phyloP scores from a whole-genome alignment of 1,140 invertebrate species.

The Panonychus citri region DNA sequence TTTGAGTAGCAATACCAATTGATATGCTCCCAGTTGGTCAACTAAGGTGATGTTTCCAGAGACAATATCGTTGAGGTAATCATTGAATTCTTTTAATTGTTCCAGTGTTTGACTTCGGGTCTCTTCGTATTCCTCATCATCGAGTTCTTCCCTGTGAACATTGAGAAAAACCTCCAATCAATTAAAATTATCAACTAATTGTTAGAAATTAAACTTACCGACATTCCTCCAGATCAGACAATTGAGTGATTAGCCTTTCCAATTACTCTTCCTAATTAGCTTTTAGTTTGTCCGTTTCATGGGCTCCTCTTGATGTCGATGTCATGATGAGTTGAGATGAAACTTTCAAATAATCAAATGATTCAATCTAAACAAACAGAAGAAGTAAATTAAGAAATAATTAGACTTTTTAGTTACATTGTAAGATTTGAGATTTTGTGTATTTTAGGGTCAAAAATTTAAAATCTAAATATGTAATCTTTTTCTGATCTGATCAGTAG shows the following conservation, averaged over 20 bases:
- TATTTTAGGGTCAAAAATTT: too few species aligned
- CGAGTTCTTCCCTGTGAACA: constrained; percentile 33
- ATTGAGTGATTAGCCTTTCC: constrained; percentile 41
- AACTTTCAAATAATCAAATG: too few species aligned
- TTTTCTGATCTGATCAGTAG: too few species aligned
- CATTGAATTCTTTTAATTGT: constrained; percentile 46
- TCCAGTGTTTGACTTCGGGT: constrained; percentile 45
- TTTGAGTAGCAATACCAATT: too few species aligned
- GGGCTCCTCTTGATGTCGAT: constrained; percentile 15
- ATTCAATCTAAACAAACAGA: too few species aligned
- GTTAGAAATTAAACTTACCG: constrained; percentile 27
- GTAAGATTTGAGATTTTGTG: too few species aligned
- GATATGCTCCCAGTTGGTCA: constrained; percentile 38
- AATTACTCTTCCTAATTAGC: constrained; percentile 46
- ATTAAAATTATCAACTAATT: too few species aligned
- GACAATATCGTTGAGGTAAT: constrained; percentile 37
- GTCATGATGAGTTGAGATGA: too few species aligned
- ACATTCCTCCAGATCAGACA: constrained; percentile 45
- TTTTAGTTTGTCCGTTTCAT: constrained; percentile 36
- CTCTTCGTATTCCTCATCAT: constrained; percentile 41
- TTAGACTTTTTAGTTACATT: too few species aligned
- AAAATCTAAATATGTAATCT: too few species aligned
- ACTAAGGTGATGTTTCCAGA: constrained; percentile 44
- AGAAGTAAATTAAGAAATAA: too few species aligned
- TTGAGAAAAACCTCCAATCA: too few species aligned